Percentiles rank a stretch among this genome's conserved stretches.
phyloP scores from a whole-genome alignment of 2,888 invertebrate genomes.

The Itoplectis maculator region DNA sequence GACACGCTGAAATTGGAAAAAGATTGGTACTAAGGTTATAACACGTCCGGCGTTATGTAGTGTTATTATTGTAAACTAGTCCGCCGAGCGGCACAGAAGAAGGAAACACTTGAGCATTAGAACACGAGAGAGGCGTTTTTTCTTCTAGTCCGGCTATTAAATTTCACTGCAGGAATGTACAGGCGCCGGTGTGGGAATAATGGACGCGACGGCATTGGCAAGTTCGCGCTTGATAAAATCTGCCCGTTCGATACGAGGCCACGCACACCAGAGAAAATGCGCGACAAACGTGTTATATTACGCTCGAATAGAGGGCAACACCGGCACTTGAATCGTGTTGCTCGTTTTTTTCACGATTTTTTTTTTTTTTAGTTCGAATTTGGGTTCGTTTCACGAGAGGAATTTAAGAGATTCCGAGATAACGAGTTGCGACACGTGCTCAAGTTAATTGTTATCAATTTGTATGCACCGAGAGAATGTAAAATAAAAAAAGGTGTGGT shows the following conservation, averaged over 20 bases:
- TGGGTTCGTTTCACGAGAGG: background rate
- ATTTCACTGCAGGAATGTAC: constrained; percentile 64
- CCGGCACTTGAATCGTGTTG: background rate
- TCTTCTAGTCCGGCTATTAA: constrained; percentile 60
- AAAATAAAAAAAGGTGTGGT: background rate
- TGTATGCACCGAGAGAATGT: background rate
- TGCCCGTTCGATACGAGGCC: constrained; percentile 29
- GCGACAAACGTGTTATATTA: constrained; percentile 13
- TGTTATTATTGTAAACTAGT: constrained; percentile 63
- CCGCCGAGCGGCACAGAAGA: constrained; percentile 14
- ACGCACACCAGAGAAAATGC: background rate
- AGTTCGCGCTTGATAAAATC: constrained; percentile 48
- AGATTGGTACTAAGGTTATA: too few relatives aligned
- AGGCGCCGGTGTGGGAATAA: background rate
- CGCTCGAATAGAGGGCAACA: constrained; percentile 2
- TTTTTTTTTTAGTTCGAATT: background rate
- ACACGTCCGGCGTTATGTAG: constrained; percentile 12
- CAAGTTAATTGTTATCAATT: background rate
- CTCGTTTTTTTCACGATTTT: background rate
- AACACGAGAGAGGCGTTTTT: constrained; percentile 24
- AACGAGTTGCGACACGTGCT: background rate
- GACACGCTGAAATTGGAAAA: constrained; percentile 7
- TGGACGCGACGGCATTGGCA: background rate
- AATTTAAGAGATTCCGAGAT: background rate
- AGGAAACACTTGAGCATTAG: background rate